These are phyloP conservation scores for Strigops habroptila DNA, from an alignment of 2,113 vertebrate species.

Conservation along the genomic window DNA sequence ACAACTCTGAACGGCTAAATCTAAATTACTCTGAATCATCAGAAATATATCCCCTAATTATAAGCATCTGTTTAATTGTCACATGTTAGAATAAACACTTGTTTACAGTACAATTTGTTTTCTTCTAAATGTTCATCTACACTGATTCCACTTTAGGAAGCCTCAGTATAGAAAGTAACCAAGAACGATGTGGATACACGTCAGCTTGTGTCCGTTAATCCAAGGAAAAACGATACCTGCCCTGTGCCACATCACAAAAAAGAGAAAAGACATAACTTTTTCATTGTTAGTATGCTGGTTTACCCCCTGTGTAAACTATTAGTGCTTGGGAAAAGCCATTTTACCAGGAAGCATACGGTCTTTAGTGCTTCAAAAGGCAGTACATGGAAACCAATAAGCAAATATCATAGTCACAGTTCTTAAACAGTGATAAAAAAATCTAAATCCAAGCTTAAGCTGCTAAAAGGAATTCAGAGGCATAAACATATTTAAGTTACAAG, in stretches of 20 bases:
- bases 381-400: neutral
- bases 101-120: neutral
- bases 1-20: neutral
- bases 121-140: neutral
- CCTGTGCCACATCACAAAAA: neutral
- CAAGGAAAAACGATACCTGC: neutral
- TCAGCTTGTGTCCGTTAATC: neutral
- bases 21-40: neutral
- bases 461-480: neutral
- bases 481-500: neutral
- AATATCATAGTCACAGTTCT: neutral
- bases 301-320: neutral
- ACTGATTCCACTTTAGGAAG: neutral
- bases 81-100: neutral
- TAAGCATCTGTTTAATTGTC: neutral
- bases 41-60: neutral
- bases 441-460: neutral
- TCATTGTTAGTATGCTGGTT: neutral
- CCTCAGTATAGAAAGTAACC: neutral
- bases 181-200: neutral
- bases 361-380: neutral
- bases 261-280: neutral
- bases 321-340: neutral
- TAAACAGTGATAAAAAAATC: neutral
- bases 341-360: neutral